These are phyloP conservation scores for Monodelphis domestica DNA, from an alignment of 2,797 vertebrate species.

Conservation along the genomic window DNA sequence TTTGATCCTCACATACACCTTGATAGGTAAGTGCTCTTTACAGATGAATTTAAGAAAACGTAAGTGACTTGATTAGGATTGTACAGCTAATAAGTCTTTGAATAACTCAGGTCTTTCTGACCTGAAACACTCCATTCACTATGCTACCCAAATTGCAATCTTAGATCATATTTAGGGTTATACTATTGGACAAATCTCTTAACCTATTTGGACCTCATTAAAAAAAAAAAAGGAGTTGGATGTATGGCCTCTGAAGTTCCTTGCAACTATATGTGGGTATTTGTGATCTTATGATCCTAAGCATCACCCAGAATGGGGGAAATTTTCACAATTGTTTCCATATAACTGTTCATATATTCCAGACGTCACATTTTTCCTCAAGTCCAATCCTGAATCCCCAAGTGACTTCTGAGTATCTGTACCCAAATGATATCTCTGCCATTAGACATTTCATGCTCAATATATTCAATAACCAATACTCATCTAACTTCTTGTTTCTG, in stretches of 20 bases:
- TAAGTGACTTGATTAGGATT: not conserved
- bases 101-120: not conserved
- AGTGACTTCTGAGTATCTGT: not conserved
- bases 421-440: not conserved
- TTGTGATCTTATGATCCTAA: not conserved
- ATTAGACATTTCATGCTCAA: not conserved
- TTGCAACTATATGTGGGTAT: not conserved
- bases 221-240: not conserved
- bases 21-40: not conserved
- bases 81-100: not conserved
- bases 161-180: not conserved
- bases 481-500: not conserved
- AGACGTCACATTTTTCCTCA: not conserved
- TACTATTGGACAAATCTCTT: not conserved
- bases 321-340: not conserved
- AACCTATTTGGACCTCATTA: not conserved
- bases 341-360: not conserved
- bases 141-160: not conserved
- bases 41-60: not conserved
- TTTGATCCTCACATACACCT: not conserved
- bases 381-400: not conserved
- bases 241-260: not conserved
- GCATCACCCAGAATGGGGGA: not conserved
- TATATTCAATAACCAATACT: not conserved
- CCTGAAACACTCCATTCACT: not conserved